Conservation (phyloP, 2,888 invertebrate species). For the Pomacea canaliculata region DNA sequence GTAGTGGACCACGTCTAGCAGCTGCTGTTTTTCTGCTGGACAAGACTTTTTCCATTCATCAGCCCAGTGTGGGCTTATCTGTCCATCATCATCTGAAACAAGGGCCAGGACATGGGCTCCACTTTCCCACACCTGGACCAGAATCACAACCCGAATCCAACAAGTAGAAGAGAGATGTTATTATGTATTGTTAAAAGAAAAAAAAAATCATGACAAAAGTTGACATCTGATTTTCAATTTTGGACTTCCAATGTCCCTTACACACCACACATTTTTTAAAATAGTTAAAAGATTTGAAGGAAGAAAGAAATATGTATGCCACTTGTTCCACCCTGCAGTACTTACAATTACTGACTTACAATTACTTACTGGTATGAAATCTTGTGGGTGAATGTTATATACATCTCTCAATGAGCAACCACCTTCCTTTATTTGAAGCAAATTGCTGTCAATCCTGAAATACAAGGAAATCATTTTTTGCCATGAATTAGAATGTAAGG, state of each 20-base stretch:
- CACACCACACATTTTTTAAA: too few species aligned
- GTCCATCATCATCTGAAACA: conserved; percentile 13
- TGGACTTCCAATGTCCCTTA: too few species aligned
- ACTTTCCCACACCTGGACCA: conserved; percentile 17
- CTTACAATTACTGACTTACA: not conserved
- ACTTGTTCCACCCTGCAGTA: too few species aligned
- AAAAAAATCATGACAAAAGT: too few species aligned
- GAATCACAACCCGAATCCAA: too few species aligned
- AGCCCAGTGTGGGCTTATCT: not conserved
- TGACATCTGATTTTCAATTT: too few species aligned
- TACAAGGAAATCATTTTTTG: not conserved
- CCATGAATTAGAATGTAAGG: too few species aligned
- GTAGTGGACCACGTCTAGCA: conserved; percentile 19
- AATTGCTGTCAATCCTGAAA: not conserved
- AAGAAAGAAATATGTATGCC: too few species aligned
- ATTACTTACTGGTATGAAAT: conserved; percentile 15
- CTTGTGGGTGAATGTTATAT: not conserved
- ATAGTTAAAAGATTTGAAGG: too few species aligned
- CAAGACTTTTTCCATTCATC: not conserved
- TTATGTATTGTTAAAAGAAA: too few species aligned
- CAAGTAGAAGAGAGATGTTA: too few species aligned
- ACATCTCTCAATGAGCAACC: not conserved
- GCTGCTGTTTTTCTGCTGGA: conserved; percentile 14
- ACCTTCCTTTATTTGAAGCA: not conserved
- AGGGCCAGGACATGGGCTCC: conserved; percentile 12